Conservation (phyloP, 2,797 vertebrate species). For the Gallinago nigripennis region DNA sequence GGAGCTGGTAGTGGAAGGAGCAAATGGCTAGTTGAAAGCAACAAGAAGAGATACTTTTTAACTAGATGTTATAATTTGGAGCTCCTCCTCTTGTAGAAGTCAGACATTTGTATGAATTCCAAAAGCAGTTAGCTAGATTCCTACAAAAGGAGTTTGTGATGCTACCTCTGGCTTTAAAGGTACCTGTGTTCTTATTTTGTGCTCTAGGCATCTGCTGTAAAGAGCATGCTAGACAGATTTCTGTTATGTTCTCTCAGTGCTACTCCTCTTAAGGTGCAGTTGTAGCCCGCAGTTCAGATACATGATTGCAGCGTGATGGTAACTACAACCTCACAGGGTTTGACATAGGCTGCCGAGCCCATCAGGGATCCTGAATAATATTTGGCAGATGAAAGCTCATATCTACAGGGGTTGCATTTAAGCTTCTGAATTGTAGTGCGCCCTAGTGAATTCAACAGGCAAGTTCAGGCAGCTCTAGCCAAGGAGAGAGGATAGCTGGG, state of each 20-base stretch:
- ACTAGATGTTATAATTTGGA: not conserved
- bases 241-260: not conserved
- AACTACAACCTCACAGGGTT: not conserved
- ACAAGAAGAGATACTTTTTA: not conserved
- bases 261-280: conserved; percentile 15
- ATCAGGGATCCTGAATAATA: conserved; percentile 7
- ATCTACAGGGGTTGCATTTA: conserved; percentile 33
- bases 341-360: conserved; percentile 43
- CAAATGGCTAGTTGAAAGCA: not conserved
- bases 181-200: not conserved
- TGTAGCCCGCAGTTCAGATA: conserved; percentile 14
- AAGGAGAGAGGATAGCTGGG: not conserved
- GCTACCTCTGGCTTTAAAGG: conserved; percentile 12
- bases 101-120: not conserved
- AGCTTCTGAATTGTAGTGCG: not conserved
- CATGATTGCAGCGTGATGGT: not conserved
- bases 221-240: conserved; percentile 14
- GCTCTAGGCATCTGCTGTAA: not conserved
- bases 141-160: not conserved
- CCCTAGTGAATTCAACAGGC: conserved; percentile 11
- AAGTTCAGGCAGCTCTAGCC: not conserved
- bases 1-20: not conserved
- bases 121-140: not conserved
- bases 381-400: conserved; percentile 34
- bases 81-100: not conserved